These are phyloP conservation scores for Myrmecophaga tridactyla DNA, from an alignment of 2,113 vertebrate genomes.

Conservation along the genomic window DNA sequence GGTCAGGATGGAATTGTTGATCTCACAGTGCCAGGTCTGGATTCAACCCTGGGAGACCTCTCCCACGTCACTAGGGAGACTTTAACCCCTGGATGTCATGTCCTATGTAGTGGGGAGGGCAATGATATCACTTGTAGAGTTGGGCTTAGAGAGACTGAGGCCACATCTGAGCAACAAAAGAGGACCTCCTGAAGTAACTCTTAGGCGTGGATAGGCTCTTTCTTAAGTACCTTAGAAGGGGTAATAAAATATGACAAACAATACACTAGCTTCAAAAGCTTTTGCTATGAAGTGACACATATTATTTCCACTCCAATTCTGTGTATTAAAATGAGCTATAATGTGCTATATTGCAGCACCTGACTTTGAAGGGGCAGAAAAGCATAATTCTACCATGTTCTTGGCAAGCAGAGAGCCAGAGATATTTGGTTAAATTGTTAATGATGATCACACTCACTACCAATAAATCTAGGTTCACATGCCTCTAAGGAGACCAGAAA, in stretches of 20 bases:
- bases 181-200: too few relatives aligned
- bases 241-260: neutral
- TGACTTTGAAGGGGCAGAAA: neutral
- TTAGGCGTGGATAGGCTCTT: too few relatives aligned
- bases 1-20: too few relatives aligned
- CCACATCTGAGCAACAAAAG: too few relatives aligned
- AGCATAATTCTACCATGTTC: neutral
- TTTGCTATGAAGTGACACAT: neutral
- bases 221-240: neutral
- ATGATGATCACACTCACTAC: neutral
- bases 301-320: neutral
- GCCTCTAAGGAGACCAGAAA: neutral
- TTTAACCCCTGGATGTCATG: too few relatives aligned
- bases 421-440: neutral
- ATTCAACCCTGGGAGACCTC: too few relatives aligned
- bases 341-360: neutral
- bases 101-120: too few relatives aligned
- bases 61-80: too few relatives aligned
- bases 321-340: neutral
- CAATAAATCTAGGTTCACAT: neutral
- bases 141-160: too few relatives aligned
- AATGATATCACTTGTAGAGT: too few relatives aligned
- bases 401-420: neutral
- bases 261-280: neutral
- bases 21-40: too few relatives aligned